A percentile compares a stretch with the other conserved stretches of the same genome.
phyloP scores from a whole-genome alignment of 2,113 vertebrate genomes.

The Rhadina sibilatrix region DNA sequence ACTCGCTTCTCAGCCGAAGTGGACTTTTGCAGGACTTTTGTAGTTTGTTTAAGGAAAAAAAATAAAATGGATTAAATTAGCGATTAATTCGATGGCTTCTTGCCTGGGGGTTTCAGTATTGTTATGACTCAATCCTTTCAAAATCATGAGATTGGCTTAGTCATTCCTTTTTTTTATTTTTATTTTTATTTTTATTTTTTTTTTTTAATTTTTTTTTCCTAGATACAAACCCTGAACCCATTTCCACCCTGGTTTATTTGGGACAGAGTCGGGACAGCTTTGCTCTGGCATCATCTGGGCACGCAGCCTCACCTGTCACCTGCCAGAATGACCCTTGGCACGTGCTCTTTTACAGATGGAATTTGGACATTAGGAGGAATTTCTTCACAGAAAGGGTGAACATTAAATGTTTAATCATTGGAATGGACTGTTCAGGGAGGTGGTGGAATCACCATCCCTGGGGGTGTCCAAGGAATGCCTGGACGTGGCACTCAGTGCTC shows the following conservation, averaged over 20 bases:
- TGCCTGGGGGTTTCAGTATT: background rate
- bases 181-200: too few species aligned
- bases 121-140: background rate
- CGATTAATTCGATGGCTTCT: background rate
- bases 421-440: background rate
- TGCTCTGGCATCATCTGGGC: accelerated
- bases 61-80: background rate
- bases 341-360: accelerated
- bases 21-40: background rate
- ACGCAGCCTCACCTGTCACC: background rate
- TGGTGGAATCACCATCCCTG: background rate
- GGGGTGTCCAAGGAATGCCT: too few species aligned
- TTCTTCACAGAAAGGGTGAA: background rate
- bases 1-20: accelerated
- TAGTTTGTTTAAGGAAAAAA: background rate
- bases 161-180: background rate
- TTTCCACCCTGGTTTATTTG: background rate
- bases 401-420: background rate
- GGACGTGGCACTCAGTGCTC: background rate
- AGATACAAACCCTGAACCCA: background rate
- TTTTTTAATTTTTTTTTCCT: too few species aligned
- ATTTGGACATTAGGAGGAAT: background rate
- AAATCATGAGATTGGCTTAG: background rate
- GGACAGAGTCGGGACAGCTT: background rate
- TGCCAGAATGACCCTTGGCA: background rate